Evolutionary conservation across 2,888 invertebrate species (phyloP), one percentile per base, ranked within the genome.

Genomic region (Caenorhabditis sinica): DNA sequence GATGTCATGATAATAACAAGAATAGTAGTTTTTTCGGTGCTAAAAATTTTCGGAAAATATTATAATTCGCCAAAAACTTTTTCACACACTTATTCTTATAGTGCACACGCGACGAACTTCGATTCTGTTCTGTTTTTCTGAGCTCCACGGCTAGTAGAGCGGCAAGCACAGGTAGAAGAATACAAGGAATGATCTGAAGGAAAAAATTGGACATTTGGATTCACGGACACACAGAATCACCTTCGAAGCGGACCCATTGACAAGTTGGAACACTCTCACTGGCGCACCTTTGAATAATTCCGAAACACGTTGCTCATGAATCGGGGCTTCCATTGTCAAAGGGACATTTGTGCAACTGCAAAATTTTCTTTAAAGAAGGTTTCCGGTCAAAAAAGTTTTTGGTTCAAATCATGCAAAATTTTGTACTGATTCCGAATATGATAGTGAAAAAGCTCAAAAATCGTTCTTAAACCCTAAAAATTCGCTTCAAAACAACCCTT

Each of bases 141-240:
- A 74, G 25, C 28, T 51, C 61, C 28, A 63, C 33, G 0, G 61
- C 58, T 11, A 74, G 28, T 4, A 74, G 36, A 15, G 15, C 4
- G 1, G 73, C 53, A 1, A 74, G 40, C 20, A 53, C 2, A 23
- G 73, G 73, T 9, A 74, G 49, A 3, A 74, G 49, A 11, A 74
- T 51, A 33, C 73, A 74, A 2, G 73, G 73, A 1, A 74, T 61
- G 9, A 74, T 74, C 45, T 68, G 51, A 23, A 51, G 51, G n/a
- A n/a, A n/a, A n/a, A n/a, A n/a, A n/a, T n/a, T 40, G n/a, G 13
- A 56, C 25, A 45, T 28, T 23, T 23, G 20, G 9, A 60, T 60
- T 36, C 13, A 6, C 13, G 2, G n/a, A n/a, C 60, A 28, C 4
- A n/a, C n/a, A n/a, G 13, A 45, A 0, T 45, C 23, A 65, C 65